Base-by-base conservation (phyloP, 1,140 invertebrate genomes). In the Drosophila funebris region DNA sequence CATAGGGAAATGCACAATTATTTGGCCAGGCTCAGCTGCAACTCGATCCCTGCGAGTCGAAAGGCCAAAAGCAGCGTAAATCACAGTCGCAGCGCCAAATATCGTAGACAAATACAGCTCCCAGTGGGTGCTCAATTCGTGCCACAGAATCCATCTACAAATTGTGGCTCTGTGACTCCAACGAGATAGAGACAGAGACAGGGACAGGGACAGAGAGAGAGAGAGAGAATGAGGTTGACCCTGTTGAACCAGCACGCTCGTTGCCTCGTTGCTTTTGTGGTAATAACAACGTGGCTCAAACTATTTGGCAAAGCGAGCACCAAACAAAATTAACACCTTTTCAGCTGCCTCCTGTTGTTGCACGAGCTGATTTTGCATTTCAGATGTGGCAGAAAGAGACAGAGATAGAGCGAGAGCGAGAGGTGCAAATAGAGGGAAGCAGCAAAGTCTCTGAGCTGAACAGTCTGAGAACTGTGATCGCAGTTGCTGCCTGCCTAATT, bases 291-390 rank as follows among this genome's bases (percentile, higher is more conserved):
- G 84, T 84, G 76, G 71, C 69, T 50, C 53, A 29, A 84, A 85
- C 72, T 84, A 84, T 84, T 84, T 84, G 80, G 80, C 57, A 41
- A 58, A 58, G 37, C 37, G 24, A 16, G 48, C 3, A 27, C 24
- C 58, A 44, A 78, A 57, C 79, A 76, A 88, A 88, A 88, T 88
- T 88, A 88, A 88, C 83, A 88, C 83, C 83, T 88, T 89, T 78
- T 71, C 37, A 24, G 43, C 79, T 76, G 66, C 83, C 75, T 82
- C 71, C 75, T 76, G 63, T 57, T 63, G 76, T 24, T 36, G 82
- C 81, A 85, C 81, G 82, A 85, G 78, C 81, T 83, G 83, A 88
- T 88, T 88, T 88, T 88, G 83, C 84, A 88, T 88, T 88, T 72
- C 37, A 76, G 83, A 88, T 88, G 79, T 24, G 24, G 58, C 39